Percentiles rank a stretch among this genome's conserved stretches.
phyloP scores from a whole-genome alignment of 2,113 vertebrate species.

The Myanophis thanlyinensis region DNA sequence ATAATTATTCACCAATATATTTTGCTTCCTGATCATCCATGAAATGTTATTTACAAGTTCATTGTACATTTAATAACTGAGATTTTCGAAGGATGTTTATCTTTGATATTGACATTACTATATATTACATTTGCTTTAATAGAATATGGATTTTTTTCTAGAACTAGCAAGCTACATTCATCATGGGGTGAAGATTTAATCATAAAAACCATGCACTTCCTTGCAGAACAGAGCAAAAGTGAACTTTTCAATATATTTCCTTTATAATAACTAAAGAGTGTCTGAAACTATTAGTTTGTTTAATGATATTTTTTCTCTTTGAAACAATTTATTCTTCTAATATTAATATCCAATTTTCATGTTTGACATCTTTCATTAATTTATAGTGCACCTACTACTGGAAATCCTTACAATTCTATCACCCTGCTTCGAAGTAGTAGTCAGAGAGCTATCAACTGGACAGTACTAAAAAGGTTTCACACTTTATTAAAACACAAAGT shows the following conservation, averaged over 20 bases:
- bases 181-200: background rate
- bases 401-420: background rate
- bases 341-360: background rate
- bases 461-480: background rate
- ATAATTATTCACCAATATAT: background rate
- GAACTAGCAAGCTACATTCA: background rate
- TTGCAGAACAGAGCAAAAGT: background rate
- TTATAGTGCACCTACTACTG: background rate
- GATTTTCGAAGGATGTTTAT: background rate
- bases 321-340: background rate
- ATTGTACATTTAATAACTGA: background rate
- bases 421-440: background rate
- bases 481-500: background rate
- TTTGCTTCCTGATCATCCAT: background rate
- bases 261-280: background rate
- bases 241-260: background rate
- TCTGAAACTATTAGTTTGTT: background rate
- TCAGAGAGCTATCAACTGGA: background rate
- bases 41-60: background rate
- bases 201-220: background rate
- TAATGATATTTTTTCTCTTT: background rate
- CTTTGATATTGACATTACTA: background rate
- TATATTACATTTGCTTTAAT: background rate
- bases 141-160: rapidly evolving
- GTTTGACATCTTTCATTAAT: background rate